A percentile compares a stretch with the other conserved stretches of the same genome.
Conservation (phyloP, 2,797 vertebrate genomes). For the Numenius phaeopus region DNA sequence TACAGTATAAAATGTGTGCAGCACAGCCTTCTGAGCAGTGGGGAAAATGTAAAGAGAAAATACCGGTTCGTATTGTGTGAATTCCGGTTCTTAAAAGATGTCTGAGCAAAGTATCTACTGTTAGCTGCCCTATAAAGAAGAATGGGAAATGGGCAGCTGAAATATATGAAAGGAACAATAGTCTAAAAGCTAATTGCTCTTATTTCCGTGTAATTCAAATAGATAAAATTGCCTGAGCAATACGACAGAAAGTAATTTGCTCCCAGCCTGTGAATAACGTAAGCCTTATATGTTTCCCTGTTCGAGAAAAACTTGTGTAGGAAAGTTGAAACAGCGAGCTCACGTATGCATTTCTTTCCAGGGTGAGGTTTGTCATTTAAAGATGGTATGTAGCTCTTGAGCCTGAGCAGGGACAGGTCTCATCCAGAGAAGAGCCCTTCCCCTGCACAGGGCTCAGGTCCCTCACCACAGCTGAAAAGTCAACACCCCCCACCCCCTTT, state of each 20-base stretch:
- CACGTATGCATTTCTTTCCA: neutral
- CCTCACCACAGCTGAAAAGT: neutral
- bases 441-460: neutral
- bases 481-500: rapidly evolving
- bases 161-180: neutral
- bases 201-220: conserved; percentile 29
- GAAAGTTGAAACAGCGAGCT: neutral
- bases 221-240: conserved; percentile 3
- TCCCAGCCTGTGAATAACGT: neutral
- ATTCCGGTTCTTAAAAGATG: conserved; percentile 9
- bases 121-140: neutral
- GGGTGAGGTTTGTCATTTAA: neutral
- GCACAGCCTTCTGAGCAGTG: neutral
- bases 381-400: rapidly evolving
- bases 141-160: neutral
- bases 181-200: conserved; percentile 27
- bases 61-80: neutral
- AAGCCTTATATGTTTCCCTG: neutral
- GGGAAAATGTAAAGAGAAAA: neutral
- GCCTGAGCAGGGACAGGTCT: neutral
- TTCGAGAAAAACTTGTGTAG: neutral
- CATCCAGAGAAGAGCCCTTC: neutral
- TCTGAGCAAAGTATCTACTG: neutral
- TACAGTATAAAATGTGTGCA: neutral
- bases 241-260: neutral